Percentiles rank a stretch among this genome's conserved stretches.
phyloP scores from a whole-genome alignment of 2,113 vertebrate species.

The Oreochromis aureus region DNA sequence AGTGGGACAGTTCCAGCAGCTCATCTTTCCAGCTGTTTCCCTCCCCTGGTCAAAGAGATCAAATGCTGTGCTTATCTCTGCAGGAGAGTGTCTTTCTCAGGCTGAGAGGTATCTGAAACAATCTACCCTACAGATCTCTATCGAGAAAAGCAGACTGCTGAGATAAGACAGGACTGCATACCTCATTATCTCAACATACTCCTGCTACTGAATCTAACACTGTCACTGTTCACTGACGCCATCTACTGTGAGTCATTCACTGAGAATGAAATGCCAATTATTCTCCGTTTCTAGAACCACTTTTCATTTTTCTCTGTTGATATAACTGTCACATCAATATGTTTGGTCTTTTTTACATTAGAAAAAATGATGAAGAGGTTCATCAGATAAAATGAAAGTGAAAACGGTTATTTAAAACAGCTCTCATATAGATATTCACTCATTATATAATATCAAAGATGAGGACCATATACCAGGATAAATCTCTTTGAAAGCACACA shows the following conservation, averaged over 20 bases:
- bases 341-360: background rate
- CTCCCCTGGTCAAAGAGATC: constrained; percentile 69
- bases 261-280: background rate
- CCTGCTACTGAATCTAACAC: background rate
- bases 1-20: constrained; percentile 78
- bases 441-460: background rate
- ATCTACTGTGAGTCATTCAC: background rate
- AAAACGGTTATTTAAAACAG: background rate
- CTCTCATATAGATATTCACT: background rate
- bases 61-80: background rate
- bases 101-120: background rate
- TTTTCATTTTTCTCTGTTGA: background rate
- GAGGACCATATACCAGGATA: background rate
- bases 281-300: background rate
- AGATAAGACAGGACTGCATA: background rate
- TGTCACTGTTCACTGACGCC: background rate
- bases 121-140: background rate
- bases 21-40: constrained; percentile 80
- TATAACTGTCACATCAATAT: background rate
- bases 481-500: background rate
- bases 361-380: background rate
- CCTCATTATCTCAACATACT: background rate
- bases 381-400: background rate
- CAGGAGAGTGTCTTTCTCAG: background rate
- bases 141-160: background rate